phyloP scores from a whole-genome alignment of 2,888 invertebrate species.

The Neocrepidodera transversa region DNA sequence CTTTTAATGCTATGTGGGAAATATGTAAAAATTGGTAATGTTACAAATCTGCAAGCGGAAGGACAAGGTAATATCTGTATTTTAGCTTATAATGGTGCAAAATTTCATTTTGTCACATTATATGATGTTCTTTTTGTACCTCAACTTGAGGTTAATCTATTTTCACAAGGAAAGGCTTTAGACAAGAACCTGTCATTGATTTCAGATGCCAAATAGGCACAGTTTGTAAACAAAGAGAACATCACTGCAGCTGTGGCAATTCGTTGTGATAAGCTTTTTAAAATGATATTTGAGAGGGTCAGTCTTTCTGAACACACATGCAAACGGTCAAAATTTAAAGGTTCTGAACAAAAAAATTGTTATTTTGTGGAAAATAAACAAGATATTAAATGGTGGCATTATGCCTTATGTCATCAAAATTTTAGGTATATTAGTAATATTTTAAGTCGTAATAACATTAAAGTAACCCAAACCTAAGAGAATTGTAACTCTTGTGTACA shows the following conservation, averaged over 20 bases:
- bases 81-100: conserved; percentile 30
- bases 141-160: no score
- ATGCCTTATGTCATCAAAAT: no score
- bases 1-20: no score
- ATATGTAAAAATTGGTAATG: no score
- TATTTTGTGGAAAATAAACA: conserved; percentile 12
- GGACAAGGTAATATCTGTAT: conserved; percentile 16
- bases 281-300: conserved; percentile 1
- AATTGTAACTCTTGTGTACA: background rate
- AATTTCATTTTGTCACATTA: conserved; percentile 27
- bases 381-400: no score
- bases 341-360: no score
- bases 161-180: no score
- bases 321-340: background rate
- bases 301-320: conserved; percentile 17
- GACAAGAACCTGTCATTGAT: conserved; percentile 38
- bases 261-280: no score
- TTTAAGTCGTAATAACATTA: no score
- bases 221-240: conserved; percentile 16
- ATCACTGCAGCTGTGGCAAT: no score
- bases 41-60: conserved; percentile 20
- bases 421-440: conserved; percentile 26
- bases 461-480: conserved; percentile 11
- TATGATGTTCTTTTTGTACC: no score
- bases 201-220: conserved; percentile 29